These are phyloP conservation scores for Lindbergichthys nudifrons DNA, from an alignment of 2,797 vertebrate species.

Conservation along the genomic window DNA sequence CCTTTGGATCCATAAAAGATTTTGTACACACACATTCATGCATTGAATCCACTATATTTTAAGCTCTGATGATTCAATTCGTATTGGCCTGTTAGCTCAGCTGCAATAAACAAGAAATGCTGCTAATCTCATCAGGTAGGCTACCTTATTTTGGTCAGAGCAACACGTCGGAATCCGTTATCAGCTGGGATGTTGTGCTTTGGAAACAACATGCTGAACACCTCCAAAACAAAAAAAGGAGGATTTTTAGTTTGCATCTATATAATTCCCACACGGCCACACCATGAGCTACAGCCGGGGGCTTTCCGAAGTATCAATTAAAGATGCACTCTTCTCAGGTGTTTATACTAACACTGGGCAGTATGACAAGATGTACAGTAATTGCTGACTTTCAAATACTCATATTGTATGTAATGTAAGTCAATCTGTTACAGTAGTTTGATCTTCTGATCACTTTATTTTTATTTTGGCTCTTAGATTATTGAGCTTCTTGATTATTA, in stretches of 20 bases:
- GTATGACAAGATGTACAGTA: not conserved
- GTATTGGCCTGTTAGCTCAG: not conserved
- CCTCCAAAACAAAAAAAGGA: not conserved
- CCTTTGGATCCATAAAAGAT: constrained; percentile 37
- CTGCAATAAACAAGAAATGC: not conserved
- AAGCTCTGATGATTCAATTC: not conserved
- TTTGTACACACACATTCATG: not conserved
- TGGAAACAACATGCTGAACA: constrained; percentile 22
- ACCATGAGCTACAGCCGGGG: not conserved
- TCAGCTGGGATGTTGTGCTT: constrained; percentile 15
- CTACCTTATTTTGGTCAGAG: constrained; percentile 33
- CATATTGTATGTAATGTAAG: not conserved
- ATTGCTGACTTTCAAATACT: not conserved
- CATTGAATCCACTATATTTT: not conserved
- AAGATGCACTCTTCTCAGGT: too few relatives aligned
- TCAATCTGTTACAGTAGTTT: not conserved
- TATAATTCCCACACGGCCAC: not conserved
- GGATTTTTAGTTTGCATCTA: not conserved
- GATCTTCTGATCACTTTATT: too few relatives aligned
- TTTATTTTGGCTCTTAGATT: too few relatives aligned
- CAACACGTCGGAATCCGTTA: not conserved
- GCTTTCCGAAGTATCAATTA: not conserved
- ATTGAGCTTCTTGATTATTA: too few relatives aligned
- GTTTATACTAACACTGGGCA: not conserved
- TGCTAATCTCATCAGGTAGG: not conserved